Conservation (phyloP, 1,140 invertebrate genomes). For the Akabosia matsudoensis region DNA sequence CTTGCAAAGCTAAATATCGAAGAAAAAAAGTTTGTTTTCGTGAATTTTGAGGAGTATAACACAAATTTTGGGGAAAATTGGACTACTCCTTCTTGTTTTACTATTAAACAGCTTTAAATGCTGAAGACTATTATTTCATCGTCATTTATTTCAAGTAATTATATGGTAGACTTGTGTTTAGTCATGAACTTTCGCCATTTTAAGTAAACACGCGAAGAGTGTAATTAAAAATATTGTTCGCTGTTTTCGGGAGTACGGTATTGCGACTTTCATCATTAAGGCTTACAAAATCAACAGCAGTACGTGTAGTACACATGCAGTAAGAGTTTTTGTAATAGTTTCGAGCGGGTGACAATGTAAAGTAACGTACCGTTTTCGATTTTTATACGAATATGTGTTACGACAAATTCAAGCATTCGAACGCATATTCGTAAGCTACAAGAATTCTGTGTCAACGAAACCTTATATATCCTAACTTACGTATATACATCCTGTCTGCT, state of each 20-base stretch:
- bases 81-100: neutral
- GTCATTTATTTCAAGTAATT: constrained; percentile 20
- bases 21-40: neutral
- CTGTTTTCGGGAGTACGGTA: neutral
- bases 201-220: neutral
- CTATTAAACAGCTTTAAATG: neutral
- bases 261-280: too few species aligned
- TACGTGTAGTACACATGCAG: neutral
- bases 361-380: too few species aligned
- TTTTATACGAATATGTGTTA: too few species aligned
- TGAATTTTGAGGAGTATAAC: neutral
- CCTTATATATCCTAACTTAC: too few species aligned
- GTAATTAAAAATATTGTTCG: constrained; percentile 10
- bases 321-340: too few species aligned
- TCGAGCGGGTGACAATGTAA: too few species aligned
- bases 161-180: neutral
- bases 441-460: too few species aligned
- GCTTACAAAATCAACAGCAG: neutral
- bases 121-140: constrained; percentile 4
- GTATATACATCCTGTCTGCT: too few species aligned
- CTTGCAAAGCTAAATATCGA: too few species aligned
- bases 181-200: constrained; percentile 11
- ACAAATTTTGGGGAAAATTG: neutral
- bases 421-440: too few species aligned
- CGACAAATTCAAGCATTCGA: too few species aligned